Evolutionary conservation across 2,888 invertebrate species (phyloP).

Genomic region (Hanleya hanleyi): DNA sequence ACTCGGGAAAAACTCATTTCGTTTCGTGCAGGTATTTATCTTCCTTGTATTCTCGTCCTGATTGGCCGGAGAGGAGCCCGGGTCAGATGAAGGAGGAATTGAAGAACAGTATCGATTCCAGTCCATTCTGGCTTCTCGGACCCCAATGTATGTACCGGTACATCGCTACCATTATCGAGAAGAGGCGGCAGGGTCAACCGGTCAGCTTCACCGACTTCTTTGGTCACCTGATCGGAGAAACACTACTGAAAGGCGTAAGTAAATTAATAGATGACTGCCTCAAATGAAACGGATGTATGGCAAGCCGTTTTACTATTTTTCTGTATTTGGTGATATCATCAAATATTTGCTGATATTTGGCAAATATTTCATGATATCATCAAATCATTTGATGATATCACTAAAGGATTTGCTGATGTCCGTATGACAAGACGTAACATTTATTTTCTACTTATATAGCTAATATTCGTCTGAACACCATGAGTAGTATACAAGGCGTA

Average conservation of each 20-base stretch:
- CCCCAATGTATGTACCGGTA: conserved; percentile 65
- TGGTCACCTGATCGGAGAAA: conserved; percentile 74
- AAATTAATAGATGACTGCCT: not conserved
- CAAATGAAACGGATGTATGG: not conserved
- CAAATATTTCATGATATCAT: too few species aligned
- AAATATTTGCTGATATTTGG: too few species aligned
- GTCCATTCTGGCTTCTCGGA: conserved; percentile 67
- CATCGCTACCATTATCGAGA: conserved; percentile 63
- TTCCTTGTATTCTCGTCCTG: conserved; percentile 73
- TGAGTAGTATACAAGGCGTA: too few species aligned
- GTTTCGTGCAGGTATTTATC: conserved; percentile 71
- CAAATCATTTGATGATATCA: too few species aligned
- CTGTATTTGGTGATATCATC: too few species aligned
- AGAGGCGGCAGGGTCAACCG: conserved; percentile 73
- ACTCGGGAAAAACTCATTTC: too few species aligned
- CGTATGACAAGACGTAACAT: too few species aligned
- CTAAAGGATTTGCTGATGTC: too few species aligned
- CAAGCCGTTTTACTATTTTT: too few species aligned
- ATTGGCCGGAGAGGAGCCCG: conserved; percentile 71
- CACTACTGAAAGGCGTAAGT: conserved; percentile 71
- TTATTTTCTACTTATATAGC: too few species aligned
- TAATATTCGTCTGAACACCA: too few species aligned
- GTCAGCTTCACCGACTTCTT: conserved; percentile 75
- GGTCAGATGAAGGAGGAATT: conserved; percentile 69
- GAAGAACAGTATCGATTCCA: conserved; percentile 64